A percentile compares a stretch with the other conserved stretches of the same genome.
phyloP scores from a whole-genome alignment of 2,888 invertebrate genomes.

The Oligia latruncula region DNA sequence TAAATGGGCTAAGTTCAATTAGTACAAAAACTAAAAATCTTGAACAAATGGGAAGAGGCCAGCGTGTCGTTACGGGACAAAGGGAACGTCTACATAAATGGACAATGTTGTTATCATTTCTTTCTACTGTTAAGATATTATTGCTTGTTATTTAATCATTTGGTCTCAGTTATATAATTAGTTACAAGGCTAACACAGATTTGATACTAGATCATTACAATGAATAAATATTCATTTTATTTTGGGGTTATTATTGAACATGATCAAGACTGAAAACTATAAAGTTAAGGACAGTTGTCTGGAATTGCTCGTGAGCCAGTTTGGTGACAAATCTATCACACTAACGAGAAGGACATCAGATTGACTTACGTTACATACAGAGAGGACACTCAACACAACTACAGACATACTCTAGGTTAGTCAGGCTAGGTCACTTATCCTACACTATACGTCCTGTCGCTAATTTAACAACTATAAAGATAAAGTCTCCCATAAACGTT shows the following conservation, averaged over 20 bases:
- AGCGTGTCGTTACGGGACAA: slow-evolving; percentile 31
- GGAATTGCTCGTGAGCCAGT: slow-evolving; percentile 47
- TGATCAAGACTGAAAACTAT: slow-evolving; percentile 18
- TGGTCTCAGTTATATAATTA: slow-evolving; percentile 27
- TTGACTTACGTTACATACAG: background rate
- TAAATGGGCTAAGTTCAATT: slow-evolving; percentile 65
- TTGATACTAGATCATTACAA: slow-evolving; percentile 7
- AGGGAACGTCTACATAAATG: slow-evolving; percentile 13
- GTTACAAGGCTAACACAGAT: slow-evolving; percentile 22
- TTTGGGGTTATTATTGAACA: slow-evolving; percentile 21
- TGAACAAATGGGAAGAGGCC: slow-evolving; percentile 50
- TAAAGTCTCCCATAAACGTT: no score
- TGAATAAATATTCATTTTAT: slow-evolving; percentile 17
- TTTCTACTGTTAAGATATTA: slow-evolving; percentile 24
- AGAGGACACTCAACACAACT: background rate
- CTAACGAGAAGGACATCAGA: slow-evolving; percentile 25
- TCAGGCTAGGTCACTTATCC: slow-evolving; percentile 8
- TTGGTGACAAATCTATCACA: slow-evolving; percentile 66
- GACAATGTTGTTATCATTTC: slow-evolving; percentile 12
- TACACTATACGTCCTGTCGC: background rate
- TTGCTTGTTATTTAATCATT: slow-evolving; percentile 37
- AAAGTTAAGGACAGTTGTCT: slow-evolving; percentile 20
- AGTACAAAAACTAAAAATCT: slow-evolving; percentile 61
- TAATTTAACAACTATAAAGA: no score
- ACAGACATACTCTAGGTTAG: background rate